A percentile compares a stretch with the other conserved stretches of the same genome.
These are phyloP conservation scores for Ischnus inquisitorius DNA, from an alignment of 2,888 invertebrate genomes.

Conservation along the genomic window DNA sequence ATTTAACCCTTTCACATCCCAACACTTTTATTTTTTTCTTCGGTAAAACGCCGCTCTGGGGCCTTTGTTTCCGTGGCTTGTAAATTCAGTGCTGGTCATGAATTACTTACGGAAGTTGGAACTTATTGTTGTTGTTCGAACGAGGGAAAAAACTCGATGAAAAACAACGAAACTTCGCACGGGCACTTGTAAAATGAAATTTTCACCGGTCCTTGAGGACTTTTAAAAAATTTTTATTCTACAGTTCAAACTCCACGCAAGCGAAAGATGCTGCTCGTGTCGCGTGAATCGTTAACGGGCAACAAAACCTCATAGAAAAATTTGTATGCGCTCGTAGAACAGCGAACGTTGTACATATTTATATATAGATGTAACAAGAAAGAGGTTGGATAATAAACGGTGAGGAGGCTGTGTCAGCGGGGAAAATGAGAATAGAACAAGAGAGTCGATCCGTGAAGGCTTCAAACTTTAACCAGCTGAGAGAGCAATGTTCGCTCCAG, in stretches of 20 bases:
- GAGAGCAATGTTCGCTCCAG: constrained; percentile 32
- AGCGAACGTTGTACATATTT: not conserved
- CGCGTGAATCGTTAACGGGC: not conserved
- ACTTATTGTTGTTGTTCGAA: not conserved
- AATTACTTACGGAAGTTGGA: not conserved
- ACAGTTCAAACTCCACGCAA: not conserved
- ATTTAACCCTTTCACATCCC: constrained; percentile 11
- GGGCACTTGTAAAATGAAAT: not conserved
- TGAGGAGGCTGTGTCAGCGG: constrained; percentile 58
- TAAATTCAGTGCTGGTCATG: not conserved
- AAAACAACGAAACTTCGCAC: not conserved
- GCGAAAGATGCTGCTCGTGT: not conserved
- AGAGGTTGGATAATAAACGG: constrained; percentile 19
- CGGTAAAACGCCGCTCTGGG: not conserved
- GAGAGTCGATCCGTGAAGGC: constrained; percentile 50
- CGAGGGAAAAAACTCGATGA: not conserved
- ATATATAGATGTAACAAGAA: not conserved
- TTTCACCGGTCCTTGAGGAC: not conserved
- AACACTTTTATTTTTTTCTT: constrained; percentile 10
- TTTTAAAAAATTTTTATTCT: not conserved
- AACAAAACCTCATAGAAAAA: constrained; percentile 21
- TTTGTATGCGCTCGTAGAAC: not conserved
- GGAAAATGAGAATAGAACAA: constrained; percentile 50
- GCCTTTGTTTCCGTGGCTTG: constrained; percentile 1
- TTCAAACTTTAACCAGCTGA: constrained; percentile 57